Evolutionary conservation across 1,140 invertebrate genomes (phyloP), one percentile per base, ranked within the genome.

Genomic region (Philaenus spumarius): DNA sequence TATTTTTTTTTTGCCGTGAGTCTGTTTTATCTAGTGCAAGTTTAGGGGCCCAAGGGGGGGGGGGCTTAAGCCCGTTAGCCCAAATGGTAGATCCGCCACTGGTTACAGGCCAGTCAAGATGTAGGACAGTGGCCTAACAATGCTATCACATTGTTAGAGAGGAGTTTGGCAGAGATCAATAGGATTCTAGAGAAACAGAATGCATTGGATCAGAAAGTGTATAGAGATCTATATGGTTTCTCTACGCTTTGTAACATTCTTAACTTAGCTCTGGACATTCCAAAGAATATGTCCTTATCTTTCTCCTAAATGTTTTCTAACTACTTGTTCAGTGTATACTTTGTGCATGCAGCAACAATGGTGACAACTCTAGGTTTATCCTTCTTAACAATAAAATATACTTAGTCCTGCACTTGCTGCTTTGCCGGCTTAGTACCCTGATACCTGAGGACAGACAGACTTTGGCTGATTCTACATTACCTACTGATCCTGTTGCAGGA

Each of bases 381-480:
- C 71, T 90, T 37, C 76, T 85, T 53, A 85, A 82, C 59, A 89
- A 89, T 68, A 82, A 83, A 67, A 78, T 88, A 57, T 77, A 81
- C 11, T 71, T 75, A 14, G 73, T 86, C 39, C 67, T 89, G 12
- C 87, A 90, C 71, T 74, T 88, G 20, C 73, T 88, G 1, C 76
- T 83, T 54, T 80, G 82, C 50, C 76, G 82, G 63, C 71, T 89
- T 2, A 56, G 59, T 53, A 56, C 59, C 39, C 58, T 55, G 54
- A 30, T 42, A n/a, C n/a, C n/a, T n/a, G n/a, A n/a, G n/a, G n/a
- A n/a, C n/a, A n/a, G n/a, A n/a, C n/a, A n/a, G n/a, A n/a, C n/a
- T n/a, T n/a, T n/a, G n/a, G n/a, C n/a, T n/a, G n/a, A n/a, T n/a
- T n/a, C n/a, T n/a, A n/a, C n/a, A n/a, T n/a, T n/a, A n/a, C n/a